Percentiles rank a stretch among this genome's conserved stretches.
phyloP scores from a whole-genome alignment of 2,113 vertebrate genomes.

The Dasyurus viverrinus region DNA sequence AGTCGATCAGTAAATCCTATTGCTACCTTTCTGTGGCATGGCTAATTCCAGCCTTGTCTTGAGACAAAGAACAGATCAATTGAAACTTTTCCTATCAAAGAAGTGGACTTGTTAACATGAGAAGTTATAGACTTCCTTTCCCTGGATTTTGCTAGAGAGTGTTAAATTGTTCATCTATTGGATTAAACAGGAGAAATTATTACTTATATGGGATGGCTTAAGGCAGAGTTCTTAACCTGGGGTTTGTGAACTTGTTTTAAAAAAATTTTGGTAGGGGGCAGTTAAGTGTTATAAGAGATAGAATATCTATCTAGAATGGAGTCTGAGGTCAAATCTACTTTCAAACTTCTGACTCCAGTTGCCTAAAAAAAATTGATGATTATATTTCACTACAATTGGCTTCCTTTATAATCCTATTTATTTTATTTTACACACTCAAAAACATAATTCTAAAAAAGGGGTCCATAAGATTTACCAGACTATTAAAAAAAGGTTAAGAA shows the following conservation, averaged over 20 bases:
- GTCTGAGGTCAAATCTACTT: no score
- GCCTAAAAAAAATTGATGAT: background rate
- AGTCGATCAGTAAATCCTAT: background rate
- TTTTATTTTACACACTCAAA: background rate
- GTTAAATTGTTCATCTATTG: background rate
- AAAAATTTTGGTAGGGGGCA: background rate
- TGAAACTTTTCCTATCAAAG: background rate
- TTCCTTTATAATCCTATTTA: background rate
- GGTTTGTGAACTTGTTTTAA: background rate
- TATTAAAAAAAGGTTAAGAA: background rate
- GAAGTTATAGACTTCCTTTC: constrained; percentile 31
- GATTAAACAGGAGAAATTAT: background rate
- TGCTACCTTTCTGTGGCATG: background rate
- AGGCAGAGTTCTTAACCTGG: background rate
- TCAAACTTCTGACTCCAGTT: background rate
- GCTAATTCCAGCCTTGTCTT: background rate
- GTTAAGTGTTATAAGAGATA: no score
- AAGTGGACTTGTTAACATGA: background rate
- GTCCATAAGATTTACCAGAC: background rate
- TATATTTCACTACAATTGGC: background rate
- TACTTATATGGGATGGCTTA: background rate
- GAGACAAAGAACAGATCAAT: background rate
- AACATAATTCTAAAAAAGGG: background rate
- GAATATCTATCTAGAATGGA: no score
- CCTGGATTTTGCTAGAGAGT: background rate